Evolutionary conservation across 1,140 invertebrate species (phyloP), one percentile per base, ranked within the genome.

Genomic region (Dreissena polymorpha): DNA sequence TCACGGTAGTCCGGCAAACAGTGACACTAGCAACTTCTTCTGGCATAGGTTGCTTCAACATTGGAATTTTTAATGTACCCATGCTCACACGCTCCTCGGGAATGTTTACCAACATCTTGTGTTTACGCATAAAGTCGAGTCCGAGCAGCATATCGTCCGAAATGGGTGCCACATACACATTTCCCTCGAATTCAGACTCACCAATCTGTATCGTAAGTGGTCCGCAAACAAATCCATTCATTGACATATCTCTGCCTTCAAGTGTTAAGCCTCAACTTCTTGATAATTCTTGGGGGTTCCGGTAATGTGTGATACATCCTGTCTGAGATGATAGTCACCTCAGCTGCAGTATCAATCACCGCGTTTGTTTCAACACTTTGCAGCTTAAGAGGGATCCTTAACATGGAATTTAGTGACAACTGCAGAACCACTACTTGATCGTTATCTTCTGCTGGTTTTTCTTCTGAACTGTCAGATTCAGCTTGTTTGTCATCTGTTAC

Each of bases 131-230:
- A 49, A 14, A 75, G 53, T 18, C 65, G 57, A 16, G 65, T 2
- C 70, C 70, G 14, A 72, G 29, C 12, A 72, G 51, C 70, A 72
- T 72, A 25, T 72, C 70, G 21, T 75, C 73, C 49, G 49, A n/a
- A 29, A 75, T 64, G 13, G 73, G 57, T 29, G 12, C 21, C 8
- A 75, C 29, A 50, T 75, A 75, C 14, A 75, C n/a, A 14, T 75
- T 57, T 39, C 65, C 57, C n/a, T 27, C 10, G 23, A 51, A 75
- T 29, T 23, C 12, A 6, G 63, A 18, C 13, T 49, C 39, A 39
- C 29, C 29, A 7, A 65, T 75, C 0, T 14, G 6, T 6, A 72
- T 53, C 2, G 21, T 10, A 25, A 72, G 60, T n/a, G 70, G 51
- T 23, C 73, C 23, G 73, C 73, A n/a, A 0, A 75, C 25, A 49